These are phyloP conservation scores for Caenorhabditis afra DNA, from an alignment of 2,888 invertebrate genomes.

Conservation along the genomic window DNA sequence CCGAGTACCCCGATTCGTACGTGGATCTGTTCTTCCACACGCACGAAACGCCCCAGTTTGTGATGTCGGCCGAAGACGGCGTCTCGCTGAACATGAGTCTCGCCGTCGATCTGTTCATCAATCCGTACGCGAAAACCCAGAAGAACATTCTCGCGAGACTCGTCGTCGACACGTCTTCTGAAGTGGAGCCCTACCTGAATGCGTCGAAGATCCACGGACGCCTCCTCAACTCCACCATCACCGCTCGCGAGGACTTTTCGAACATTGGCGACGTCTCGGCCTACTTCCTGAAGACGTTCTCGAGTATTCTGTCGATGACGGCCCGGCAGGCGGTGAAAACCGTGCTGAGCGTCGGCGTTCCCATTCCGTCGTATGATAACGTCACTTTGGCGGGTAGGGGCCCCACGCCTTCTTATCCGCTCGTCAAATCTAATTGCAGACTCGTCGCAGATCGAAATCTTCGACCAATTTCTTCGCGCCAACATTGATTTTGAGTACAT, in stretches of 20 bases:
- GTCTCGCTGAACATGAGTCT: constrained; percentile 51
- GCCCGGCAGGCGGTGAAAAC: constrained; percentile 64
- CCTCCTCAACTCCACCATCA: constrained; percentile 62
- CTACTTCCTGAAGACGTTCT: constrained; percentile 69
- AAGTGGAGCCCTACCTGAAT: constrained; percentile 65
- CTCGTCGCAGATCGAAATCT: constrained; percentile 57
- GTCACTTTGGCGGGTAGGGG: constrained; percentile 67
- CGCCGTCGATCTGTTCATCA: constrained; percentile 56
- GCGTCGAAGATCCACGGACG: constrained; percentile 63
- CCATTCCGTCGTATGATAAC: constrained; percentile 75
- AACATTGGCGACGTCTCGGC: constrained; percentile 70
- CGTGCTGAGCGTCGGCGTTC: constrained; percentile 70
- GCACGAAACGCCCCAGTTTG: constrained; percentile 35
- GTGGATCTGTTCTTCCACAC: constrained; percentile 74
- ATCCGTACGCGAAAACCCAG: constrained; percentile 45
- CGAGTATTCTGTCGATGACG: constrained; percentile 65
- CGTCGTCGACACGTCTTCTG: constrained; percentile 64
- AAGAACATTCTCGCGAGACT: constrained; percentile 67
- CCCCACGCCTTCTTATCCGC: not conserved
- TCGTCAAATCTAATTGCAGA: constrained; percentile 29
- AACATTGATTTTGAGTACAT: constrained; percentile 63
- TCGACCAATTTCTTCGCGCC: constrained; percentile 57
- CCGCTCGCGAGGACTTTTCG: constrained; percentile 65
- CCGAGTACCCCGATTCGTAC: constrained; percentile 68
- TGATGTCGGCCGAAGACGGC: constrained; percentile 31